phyloP scores from a whole-genome alignment of 2,797 vertebrate genomes.

The Hoplostethus atlanticus region DNA sequence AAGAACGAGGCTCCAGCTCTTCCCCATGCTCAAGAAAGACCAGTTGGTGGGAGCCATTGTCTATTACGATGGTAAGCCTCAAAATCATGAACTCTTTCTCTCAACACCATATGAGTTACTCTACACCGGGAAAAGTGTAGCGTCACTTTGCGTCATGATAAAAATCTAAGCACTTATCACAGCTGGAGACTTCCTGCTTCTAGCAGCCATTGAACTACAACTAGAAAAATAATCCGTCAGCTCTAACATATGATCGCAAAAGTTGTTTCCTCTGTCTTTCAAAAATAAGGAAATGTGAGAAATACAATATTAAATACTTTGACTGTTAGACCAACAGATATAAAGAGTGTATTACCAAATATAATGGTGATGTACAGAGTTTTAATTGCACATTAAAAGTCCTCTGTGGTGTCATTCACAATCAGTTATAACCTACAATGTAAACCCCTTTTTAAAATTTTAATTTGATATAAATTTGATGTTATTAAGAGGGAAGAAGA shows the following conservation, averaged over 20 bases:
- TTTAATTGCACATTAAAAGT: neutral
- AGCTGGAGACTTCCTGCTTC: slow-evolving; percentile 54
- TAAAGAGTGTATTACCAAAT: slow-evolving; percentile 10
- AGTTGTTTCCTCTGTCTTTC: slow-evolving; percentile 27
- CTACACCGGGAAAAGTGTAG: slow-evolving; percentile 40
- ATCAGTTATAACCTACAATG: neutral
- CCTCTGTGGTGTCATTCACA: slow-evolving; percentile 1
- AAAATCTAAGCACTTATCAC: slow-evolving; percentile 71
- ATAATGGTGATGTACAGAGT: neutral
- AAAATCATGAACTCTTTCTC: slow-evolving; percentile 22
- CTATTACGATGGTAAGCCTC: slow-evolving; percentile 89
- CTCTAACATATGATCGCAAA: slow-evolving; percentile 20
- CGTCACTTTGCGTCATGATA: slow-evolving; percentile 60
- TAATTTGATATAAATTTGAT: neutral
- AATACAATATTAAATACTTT: slow-evolving; percentile 16
- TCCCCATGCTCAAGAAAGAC: slow-evolving; percentile 88
- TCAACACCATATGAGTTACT: too few relatives aligned
- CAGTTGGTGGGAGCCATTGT: slow-evolving; percentile 87
- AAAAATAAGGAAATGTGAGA: slow-evolving; percentile 40
- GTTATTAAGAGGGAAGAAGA: neutral
- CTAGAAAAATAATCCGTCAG: slow-evolving; percentile 40
- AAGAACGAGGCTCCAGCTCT: slow-evolving; percentile 88
- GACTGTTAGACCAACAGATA: slow-evolving; percentile 29
- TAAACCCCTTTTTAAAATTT: slow-evolving; percentile 2
- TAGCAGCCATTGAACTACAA: slow-evolving; percentile 59